These are phyloP conservation scores for Prolemur simus DNA, from an alignment of 2,113 vertebrate species.

Conservation along the genomic window DNA sequence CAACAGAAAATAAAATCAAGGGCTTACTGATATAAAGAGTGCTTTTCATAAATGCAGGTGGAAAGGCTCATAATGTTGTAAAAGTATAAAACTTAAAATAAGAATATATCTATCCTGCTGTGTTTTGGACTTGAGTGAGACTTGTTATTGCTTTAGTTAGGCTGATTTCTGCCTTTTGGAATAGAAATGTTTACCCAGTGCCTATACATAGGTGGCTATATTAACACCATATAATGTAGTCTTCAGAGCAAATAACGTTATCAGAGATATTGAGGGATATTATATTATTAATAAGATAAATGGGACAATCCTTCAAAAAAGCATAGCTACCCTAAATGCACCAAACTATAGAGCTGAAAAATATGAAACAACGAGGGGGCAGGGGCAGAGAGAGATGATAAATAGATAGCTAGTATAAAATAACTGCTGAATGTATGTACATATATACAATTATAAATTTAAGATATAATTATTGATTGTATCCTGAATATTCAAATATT, in stretches of 20 bases:
- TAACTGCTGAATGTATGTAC: not conserved
- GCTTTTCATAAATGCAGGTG: no score
- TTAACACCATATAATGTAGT: not conserved
- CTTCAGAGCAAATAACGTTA: not conserved
- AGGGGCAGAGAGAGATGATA: not conserved
- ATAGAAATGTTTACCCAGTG: not conserved
- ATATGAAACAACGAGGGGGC: not conserved
- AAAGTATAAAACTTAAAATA: no score
- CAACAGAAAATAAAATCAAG: no score
- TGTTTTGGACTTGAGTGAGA: no score
- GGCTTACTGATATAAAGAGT: no score
- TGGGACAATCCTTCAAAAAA: not conserved
- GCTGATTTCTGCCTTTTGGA: not conserved
- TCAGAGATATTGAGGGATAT: not conserved
- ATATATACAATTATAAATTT: not conserved
- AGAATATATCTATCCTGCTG: no score
- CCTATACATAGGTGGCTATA: not conserved
- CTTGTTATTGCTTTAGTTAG: no score
- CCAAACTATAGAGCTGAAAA: not conserved
- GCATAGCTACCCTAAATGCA: not conserved
- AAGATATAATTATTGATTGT: not conserved
- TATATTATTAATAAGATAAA: not conserved
- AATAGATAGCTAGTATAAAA: not conserved
- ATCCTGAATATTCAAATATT: not conserved
- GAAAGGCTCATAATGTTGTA: no score